phyloP scores from a whole-genome alignment of 2,113 vertebrate species.

The Sciurus niger region DNA sequence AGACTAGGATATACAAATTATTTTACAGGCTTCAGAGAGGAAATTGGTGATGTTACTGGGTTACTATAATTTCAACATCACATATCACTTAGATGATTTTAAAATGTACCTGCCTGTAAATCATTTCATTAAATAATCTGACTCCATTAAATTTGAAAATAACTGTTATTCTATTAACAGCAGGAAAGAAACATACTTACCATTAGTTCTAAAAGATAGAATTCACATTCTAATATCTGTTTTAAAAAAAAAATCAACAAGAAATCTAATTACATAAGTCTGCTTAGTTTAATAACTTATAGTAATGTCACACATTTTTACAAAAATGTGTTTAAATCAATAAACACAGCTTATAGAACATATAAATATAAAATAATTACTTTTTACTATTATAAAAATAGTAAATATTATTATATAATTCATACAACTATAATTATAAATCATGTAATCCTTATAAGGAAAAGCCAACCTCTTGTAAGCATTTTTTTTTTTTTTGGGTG shows the following conservation, averaged over 20 bases:
- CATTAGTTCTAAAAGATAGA: constrained; percentile 99
- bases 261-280: constrained; percentile 60
- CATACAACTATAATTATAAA: constrained; percentile 33
- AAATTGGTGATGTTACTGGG: constrained; percentile 19
- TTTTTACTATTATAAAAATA: constrained; percentile 5
- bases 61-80: constrained; percentile 63
- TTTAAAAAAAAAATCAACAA: constrained; percentile 70
- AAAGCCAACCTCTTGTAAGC: neutral
- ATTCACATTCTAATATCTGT: constrained; percentile 99
- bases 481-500: neutral
- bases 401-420: too few species aligned
- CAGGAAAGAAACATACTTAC: constrained; percentile 88
- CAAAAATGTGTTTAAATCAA: constrained; percentile 24
- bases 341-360: constrained; percentile 21
- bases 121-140: constrained; percentile 65
- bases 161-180: constrained; percentile 64
- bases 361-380: neutral
- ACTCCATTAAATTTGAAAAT: constrained; percentile 64
- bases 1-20: constrained; percentile 51
- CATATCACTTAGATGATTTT: constrained; percentile 46
- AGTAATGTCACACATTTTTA: constrained; percentile 28
- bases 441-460: constrained; percentile 12
- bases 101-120: constrained; percentile 65
- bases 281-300: constrained; percentile 32
- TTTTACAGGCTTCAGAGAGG: constrained; percentile 69